Conservation (phyloP, 2,888 invertebrate genomes). For the Diarsia brunnea region DNA sequence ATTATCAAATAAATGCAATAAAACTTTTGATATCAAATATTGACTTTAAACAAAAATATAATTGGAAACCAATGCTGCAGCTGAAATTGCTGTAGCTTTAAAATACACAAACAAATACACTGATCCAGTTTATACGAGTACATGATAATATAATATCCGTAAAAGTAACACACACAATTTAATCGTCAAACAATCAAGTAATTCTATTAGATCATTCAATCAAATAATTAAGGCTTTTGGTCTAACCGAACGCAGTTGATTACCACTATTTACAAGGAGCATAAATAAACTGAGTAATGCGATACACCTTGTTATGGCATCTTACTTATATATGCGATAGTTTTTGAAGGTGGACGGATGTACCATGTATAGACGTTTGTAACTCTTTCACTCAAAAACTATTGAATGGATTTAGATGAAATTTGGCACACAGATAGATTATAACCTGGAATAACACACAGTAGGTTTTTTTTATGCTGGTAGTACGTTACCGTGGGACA, state of each 20-base stretch:
- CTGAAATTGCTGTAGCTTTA: neutral
- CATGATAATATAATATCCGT: neutral
- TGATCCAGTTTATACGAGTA: neutral
- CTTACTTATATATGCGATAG: neutral
- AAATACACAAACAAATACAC: neutral
- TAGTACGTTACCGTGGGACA: no score
- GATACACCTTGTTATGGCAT: neutral
- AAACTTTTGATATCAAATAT: constrained; percentile 1
- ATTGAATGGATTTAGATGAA: neutral
- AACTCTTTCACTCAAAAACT: neutral
- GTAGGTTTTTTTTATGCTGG: neutral
- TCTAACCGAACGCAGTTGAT: neutral
- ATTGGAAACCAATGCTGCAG: neutral
- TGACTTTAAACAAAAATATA: neutral
- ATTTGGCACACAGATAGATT: neutral
- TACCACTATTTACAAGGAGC: neutral
- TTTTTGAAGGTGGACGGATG: neutral
- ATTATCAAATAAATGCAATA: neutral
- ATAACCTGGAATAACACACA: no score
- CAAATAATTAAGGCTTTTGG: no score
- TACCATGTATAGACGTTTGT: neutral
- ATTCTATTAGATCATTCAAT: no score
- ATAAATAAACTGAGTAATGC: neutral
- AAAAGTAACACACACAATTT: neutral
- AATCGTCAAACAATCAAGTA: neutral